Evolutionary conservation across 2,113 vertebrate genomes (phyloP), one percentile per base, ranked within the genome.

Genomic region (Origma solitaria): DNA sequence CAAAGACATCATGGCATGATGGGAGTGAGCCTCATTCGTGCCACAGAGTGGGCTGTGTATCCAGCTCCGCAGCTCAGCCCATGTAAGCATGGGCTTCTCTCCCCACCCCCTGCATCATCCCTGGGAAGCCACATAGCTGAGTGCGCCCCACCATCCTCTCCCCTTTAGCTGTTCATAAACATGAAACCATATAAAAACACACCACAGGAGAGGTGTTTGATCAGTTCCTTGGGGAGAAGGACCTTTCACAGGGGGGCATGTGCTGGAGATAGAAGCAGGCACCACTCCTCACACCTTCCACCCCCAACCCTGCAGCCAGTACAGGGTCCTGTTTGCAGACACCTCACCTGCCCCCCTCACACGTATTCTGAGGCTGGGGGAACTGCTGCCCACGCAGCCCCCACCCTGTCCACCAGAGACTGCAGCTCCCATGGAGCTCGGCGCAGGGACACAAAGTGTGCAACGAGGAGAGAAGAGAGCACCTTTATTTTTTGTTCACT

Each of bases 1-100:
- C 88, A 47, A 95, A 95, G 95, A 93, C 79, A 60, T 80, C 84
- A 91, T 70, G 76, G 72, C 51, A 40, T 60, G 82, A 96, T 62
- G 77, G 61, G 77, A 3, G 4, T 66, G 54, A 66, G 19, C 14
- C 20, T 79, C 0, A 1, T 61, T 33, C 13, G 6, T 44, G 33
- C 27, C 10, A 5, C 3, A 10, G 40, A n/a, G 20, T 54, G 23
- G 38, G 50, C 49, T 51, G 10, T 3, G 0, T 75, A 27, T 60
- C 31, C 51, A 60, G 7, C 24, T 17, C 35, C 23, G 11, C 18
- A 11, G 65, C 28, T 33, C 37, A 49, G 23, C 35, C 10, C 20
- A 24, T 16, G 7, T 11, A 30, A 35, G 10, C 3, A 1, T 33
- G 38, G 31, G 6, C 13, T 65, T 65, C 31, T 50, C 27, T 21